These are phyloP conservation scores for Pogonognathellus flavescens DNA, from an alignment of 1,140 invertebrate genomes.

Conservation along the genomic window DNA sequence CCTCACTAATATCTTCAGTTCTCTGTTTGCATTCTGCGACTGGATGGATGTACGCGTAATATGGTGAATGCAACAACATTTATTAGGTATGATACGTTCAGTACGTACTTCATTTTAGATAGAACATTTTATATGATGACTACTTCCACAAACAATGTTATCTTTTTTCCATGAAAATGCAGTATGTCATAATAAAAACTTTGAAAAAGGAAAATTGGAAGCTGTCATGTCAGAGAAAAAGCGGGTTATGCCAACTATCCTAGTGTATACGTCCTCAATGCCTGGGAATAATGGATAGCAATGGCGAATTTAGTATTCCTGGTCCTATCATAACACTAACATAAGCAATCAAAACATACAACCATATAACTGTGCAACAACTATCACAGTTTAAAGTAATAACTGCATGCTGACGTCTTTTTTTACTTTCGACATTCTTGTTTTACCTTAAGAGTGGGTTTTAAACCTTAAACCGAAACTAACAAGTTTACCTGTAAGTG, in stretches of 20 bases:
- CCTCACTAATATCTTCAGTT: constrained; percentile 9
- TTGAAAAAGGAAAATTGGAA: constrained; percentile 27
- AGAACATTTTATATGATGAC: background rate
- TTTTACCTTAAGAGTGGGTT: no score
- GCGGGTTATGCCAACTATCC: background rate
- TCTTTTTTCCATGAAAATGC: background rate
- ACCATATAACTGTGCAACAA: no score
- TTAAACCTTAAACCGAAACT: no score
- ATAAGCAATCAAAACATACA: no score
- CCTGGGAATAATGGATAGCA: background rate
- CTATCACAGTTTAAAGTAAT: background rate
- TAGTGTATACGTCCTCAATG: background rate
- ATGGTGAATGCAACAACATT: background rate
- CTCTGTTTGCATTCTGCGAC: background rate
- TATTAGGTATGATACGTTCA: background rate
- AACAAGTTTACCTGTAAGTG: no score
- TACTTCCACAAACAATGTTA: background rate
- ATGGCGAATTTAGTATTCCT: background rate
- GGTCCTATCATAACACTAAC: no score
- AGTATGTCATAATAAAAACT: background rate
- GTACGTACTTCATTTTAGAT: no score
- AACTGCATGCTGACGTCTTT: constrained; percentile 1
- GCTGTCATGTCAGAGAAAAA: background rate
- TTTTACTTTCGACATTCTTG: background rate
- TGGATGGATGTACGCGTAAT: constrained; percentile 9